Evolutionary conservation across 2,888 invertebrate species (phyloP).

Genomic region (Anarsia innoxiella): DNA sequence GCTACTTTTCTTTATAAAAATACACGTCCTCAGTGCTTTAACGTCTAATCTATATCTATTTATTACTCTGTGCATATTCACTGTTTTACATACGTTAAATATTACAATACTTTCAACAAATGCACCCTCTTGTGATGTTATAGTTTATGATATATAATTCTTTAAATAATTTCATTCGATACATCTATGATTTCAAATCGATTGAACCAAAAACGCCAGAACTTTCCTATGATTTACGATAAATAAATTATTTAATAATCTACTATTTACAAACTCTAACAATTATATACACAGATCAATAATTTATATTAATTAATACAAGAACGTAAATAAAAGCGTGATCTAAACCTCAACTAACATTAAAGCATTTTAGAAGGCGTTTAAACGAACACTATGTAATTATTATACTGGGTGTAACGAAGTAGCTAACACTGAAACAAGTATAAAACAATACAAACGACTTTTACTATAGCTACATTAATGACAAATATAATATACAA

Average conservation of each 20-base stretch:
- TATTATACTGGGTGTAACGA: no score
- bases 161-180: slow-evolving; percentile 3
- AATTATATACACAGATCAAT: slow-evolving; percentile 70
- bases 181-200: slow-evolving; percentile 13
- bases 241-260: slow-evolving; percentile 53
- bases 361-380: slow-evolving; percentile 72
- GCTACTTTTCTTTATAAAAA: slow-evolving; percentile 56
- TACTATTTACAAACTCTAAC: slow-evolving; percentile 67
- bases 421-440: no score
- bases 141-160: neutral
- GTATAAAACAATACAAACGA: no score
- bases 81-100: slow-evolving; percentile 6
- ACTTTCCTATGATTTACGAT: slow-evolving; percentile 29
- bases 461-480: no score
- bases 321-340: slow-evolving; percentile 43
- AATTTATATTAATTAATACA: slow-evolving; percentile 35
- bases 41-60: slow-evolving; percentile 38
- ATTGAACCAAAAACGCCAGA: slow-evolving; percentile 39
- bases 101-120: slow-evolving; percentile 14
- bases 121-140: slow-evolving; percentile 10
- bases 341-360: slow-evolving; percentile 56
- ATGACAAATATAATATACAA: no score
- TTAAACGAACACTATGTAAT: slow-evolving; percentile 57
- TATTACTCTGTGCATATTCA: slow-evolving; percentile 42
- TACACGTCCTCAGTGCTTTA: slow-evolving; percentile 73